phyloP scores from a whole-genome alignment of 2,888 invertebrate genomes.

The Tetranychus piercei region DNA sequence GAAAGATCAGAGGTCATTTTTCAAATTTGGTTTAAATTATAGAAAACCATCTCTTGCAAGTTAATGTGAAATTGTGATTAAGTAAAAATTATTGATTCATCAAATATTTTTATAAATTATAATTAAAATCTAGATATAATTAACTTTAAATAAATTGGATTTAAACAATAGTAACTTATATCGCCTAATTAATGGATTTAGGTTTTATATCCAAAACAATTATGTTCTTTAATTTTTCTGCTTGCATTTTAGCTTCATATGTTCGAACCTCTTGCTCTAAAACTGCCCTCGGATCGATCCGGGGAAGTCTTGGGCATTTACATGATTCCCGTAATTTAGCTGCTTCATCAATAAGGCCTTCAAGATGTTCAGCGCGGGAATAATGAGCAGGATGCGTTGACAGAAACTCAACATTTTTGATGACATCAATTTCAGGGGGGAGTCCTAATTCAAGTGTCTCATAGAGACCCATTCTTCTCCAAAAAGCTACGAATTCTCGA shows the following conservation, averaged over 20 bases:
- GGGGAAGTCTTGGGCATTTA: constrained; percentile 29
- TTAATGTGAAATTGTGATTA: no score
- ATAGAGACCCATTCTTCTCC: constrained; percentile 37
- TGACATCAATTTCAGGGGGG: neutral
- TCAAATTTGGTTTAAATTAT: no score
- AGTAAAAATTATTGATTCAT: no score
- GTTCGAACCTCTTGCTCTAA: constrained; percentile 18
- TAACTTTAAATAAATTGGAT: no score
- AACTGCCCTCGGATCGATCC: constrained; percentile 29
- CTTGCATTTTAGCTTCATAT: neutral
- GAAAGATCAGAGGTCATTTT: no score
- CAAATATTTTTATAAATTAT: no score
- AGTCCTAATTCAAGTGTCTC: constrained; percentile 25
- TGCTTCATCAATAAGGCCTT: constrained; percentile 34
- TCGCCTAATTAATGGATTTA: no score
- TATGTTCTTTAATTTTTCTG: neutral
- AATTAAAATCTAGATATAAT: no score
- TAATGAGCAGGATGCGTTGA: constrained; percentile 41
- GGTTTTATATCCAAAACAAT: neutral
- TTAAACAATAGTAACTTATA: no score
- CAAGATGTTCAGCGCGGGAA: constrained; percentile 35
- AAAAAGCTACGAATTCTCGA: constrained; percentile 40
- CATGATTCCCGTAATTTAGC: constrained; percentile 27
- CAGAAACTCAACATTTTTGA: constrained; percentile 34
- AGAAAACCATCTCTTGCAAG: no score